Percentiles rank a stretch among this genome's conserved stretches.
phyloP scores from a whole-genome alignment of 2,888 invertebrate species.

The Tethea ocularis region DNA sequence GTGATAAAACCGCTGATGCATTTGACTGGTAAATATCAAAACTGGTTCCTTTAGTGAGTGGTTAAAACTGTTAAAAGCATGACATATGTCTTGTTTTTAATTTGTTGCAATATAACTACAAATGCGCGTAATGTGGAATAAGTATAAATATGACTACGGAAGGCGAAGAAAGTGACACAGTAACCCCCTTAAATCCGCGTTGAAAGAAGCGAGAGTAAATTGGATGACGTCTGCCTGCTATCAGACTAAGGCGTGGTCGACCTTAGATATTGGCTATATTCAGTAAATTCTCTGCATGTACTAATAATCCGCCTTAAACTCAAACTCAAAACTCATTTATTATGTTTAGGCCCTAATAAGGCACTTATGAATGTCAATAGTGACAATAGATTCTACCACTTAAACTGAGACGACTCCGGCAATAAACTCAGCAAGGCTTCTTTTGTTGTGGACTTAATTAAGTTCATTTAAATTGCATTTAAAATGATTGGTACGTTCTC shows the following conservation, averaged over 20 bases:
- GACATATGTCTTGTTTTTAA: constrained; percentile 4
- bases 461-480: no score
- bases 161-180: constrained; percentile 73
- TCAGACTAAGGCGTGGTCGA: constrained; percentile 16
- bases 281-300: no score
- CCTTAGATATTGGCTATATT: constrained; percentile 10
- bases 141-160: constrained; percentile 29
- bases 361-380: no score
- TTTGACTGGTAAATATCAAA: constrained; percentile 39
- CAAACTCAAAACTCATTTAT: no score
- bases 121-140: neutral
- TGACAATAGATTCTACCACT: no score
- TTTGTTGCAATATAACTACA: constrained; percentile 1
- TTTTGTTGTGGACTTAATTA: no score
- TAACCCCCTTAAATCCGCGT: constrained; percentile 60
- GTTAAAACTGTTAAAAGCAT: neutral
- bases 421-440: no score
- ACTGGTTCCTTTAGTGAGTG: constrained; percentile 29
- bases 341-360: no score
- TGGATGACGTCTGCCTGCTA: constrained; percentile 45
- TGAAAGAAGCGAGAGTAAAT: constrained; percentile 68
- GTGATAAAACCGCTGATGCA: constrained; percentile 37
- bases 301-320: no score
- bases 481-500: constrained; percentile 11
- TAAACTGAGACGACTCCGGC: no score